Evolutionary conservation across 2,888 invertebrate genomes (phyloP).

Genomic region (Sialis lutaria): DNA sequence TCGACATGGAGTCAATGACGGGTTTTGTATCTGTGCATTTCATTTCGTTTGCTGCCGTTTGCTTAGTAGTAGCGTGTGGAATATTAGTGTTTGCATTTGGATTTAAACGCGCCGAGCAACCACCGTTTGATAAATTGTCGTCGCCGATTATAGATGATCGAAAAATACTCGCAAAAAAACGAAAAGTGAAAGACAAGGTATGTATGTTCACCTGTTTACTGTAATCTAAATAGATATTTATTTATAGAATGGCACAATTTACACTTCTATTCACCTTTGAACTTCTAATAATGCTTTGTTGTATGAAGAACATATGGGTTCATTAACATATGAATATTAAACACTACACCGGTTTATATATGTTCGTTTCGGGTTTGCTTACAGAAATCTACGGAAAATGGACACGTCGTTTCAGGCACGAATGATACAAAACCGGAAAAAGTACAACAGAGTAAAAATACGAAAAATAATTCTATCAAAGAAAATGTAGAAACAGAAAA

Average conservation of each 20-base stretch:
- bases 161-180: conserved; percentile 48
- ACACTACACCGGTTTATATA: too few relatives aligned
- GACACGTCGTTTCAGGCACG: too few relatives aligned
- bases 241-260: background rate
- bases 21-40: conserved; percentile 39
- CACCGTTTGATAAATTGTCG: conserved; percentile 58
- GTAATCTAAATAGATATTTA: background rate
- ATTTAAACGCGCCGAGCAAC: conserved; percentile 63
- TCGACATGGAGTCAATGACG: conserved; percentile 37
- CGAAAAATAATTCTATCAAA: too few relatives aligned
- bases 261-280: too few relatives aligned
- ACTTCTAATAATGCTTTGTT: background rate
- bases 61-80: conserved; percentile 42
- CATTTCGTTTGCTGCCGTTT: conserved; percentile 37
- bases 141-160: conserved; percentile 41
- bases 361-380: too few relatives aligned
- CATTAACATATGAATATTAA: conserved; percentile 14
- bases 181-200: conserved; percentile 56
- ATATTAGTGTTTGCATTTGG: conserved; percentile 62
- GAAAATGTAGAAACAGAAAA: conserved; percentile 25
- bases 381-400: too few relatives aligned
- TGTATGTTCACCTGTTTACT: conserved; percentile 15
- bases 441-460: too few relatives aligned
- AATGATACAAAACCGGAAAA: too few relatives aligned
- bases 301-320: conserved; percentile 2